These are phyloP conservation scores for Falco peregrinus DNA, from an alignment of 2,797 vertebrate genomes.

Conservation along the genomic window DNA sequence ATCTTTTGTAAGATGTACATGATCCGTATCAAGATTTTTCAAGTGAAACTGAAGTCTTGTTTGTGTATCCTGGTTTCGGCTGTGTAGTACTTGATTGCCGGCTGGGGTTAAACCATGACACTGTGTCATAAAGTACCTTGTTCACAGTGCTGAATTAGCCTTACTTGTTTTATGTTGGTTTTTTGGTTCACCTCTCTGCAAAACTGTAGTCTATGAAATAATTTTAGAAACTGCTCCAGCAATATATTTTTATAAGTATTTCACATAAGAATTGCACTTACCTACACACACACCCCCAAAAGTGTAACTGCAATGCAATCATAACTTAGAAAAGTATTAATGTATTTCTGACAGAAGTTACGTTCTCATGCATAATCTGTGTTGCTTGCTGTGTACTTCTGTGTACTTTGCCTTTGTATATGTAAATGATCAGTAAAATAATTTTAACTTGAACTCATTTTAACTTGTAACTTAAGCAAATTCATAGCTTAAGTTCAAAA, in stretches of 20 bases:
- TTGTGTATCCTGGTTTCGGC: too few species aligned
- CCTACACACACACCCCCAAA: too few species aligned
- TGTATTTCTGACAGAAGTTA: not conserved
- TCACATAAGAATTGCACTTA: not conserved
- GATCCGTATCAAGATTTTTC: not conserved
- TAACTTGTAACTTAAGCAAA: not conserved
- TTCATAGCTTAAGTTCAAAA: not conserved
- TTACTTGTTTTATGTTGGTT: not conserved
- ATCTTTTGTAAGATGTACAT: not conserved
- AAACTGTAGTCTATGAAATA: not conserved
- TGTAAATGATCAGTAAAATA: not conserved
- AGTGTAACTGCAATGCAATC: not conserved
- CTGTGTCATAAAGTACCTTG: not conserved
- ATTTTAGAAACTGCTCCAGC: not conserved
- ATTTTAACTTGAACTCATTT: too few species aligned
- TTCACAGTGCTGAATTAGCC: not conserved
- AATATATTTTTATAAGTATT: not conserved
- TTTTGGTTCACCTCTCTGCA: not conserved
- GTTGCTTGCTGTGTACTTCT: accelerated
- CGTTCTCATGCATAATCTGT: not conserved
- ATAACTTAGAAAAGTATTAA: not conserved
- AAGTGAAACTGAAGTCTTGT: not conserved
- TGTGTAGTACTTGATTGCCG: too few species aligned
- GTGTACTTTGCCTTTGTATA: not conserved
- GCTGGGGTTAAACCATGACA: too few species aligned